Base-by-base conservation (phyloP, 2,113 vertebrate species). In the Gopherus evgoodei region DNA sequence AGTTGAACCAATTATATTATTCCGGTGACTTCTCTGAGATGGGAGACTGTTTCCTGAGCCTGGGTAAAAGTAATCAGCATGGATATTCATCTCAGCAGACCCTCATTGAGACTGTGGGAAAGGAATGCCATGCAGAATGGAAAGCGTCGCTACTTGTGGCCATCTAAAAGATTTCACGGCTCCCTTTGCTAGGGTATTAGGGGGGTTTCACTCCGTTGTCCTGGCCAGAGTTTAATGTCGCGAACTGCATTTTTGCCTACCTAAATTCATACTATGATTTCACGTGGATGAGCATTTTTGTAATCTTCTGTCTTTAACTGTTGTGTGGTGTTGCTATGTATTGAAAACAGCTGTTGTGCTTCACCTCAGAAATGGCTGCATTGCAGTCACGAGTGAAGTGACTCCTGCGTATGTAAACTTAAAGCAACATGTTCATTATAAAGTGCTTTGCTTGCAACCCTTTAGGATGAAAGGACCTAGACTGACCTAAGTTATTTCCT, bases 391-490 rank as follows among this genome's bases (percentile, higher is more conserved):
- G 81, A 86, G 75, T 75, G 91, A 86, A 85, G 84, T 84, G 80
- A 69, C 81, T 57, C 80, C 54, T 27, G 59, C 81, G 19, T 79
- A 79, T 16, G 80, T 62, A 2, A 82, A 27, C 85, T 1, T 81
- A 11, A 69, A 81, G 81, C 57, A 82, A 79, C 83, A 91, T 83
- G 52, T 72, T 16, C 62, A 1, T 88, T 8, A n/a, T 91, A 38
- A 78, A 91, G 91, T 47, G 89, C 87, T 95, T 49, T 92, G 93
- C 93, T 52, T 52, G 52, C 52, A 59, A 69, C 93, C 93, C 80
- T 89, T 97, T 97, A 75, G 92, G 96, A 94, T 91, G 94, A 95
- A 93, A 95, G 87, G 94, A 96, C 89, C 89, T 14, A 21, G 87
- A 85, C 14, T 65, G 62, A 50, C 25, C 56, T 29, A 27, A 57